phyloP scores from a whole-genome alignment of 2,888 invertebrate genomes.

The Belgica antarctica region DNA sequence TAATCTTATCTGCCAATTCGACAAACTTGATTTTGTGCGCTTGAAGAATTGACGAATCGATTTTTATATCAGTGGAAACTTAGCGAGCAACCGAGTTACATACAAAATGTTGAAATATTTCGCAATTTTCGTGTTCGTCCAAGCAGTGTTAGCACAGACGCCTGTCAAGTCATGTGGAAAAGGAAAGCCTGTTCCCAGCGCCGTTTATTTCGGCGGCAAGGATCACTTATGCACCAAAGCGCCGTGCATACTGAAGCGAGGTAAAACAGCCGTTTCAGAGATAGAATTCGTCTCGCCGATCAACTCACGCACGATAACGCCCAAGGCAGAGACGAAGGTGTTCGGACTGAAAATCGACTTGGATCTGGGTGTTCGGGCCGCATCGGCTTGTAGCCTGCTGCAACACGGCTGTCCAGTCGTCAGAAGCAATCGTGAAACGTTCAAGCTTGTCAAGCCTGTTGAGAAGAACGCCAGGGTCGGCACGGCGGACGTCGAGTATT shows the following conservation, averaged over 20 bases:
- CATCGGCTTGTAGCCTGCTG: neutral
- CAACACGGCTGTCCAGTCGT: neutral
- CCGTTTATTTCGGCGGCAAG: constrained; percentile 22
- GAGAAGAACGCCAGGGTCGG: neutral
- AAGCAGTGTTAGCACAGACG: neutral
- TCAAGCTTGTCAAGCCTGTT: constrained; percentile 16
- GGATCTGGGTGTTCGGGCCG: neutral
- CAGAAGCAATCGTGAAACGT: neutral
- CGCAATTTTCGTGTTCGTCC: neutral
- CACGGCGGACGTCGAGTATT: neutral
- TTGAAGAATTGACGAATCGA: neutral
- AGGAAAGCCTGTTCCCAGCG: neutral
- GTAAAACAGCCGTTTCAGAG: constrained; percentile 2
- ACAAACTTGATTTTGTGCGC: neutral
- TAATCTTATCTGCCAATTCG: neutral
- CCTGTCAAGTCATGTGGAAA: constrained; percentile 14
- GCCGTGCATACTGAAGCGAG: constrained; percentile 14
- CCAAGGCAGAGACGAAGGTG: neutral
- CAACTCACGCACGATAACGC: neutral
- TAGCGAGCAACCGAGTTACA: neutral
- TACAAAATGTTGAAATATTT: neutral
- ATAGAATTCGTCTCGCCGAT: neutral
- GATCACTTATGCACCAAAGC: neutral
- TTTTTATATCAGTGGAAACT: no score
- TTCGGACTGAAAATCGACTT: constrained; percentile 5